A percentile compares a stretch with the other conserved stretches of the same genome.
These are phyloP conservation scores for Peromyscus attwateri DNA, from an alignment of 2,797 vertebrate genomes.

Conservation along the genomic window DNA sequence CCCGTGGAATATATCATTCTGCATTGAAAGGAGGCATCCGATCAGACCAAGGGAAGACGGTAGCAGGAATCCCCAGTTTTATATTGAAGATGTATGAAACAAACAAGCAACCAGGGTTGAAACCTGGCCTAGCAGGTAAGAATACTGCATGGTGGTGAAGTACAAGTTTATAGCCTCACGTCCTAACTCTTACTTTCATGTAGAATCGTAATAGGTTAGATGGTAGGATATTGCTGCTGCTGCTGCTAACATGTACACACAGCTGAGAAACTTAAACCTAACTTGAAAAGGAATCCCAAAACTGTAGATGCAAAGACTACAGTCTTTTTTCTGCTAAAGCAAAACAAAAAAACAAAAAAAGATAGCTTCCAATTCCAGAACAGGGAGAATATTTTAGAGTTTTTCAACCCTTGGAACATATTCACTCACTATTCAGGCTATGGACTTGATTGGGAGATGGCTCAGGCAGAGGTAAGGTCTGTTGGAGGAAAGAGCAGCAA, in stretches of 20 bases:
- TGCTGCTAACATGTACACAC: neutral
- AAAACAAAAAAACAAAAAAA: neutral
- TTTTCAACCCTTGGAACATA: rapidly evolving
- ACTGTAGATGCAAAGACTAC: neutral
- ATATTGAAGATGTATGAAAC: slow-evolving; percentile 96
- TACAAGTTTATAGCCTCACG: neutral
- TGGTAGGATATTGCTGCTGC: neutral
- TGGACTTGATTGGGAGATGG: neutral
- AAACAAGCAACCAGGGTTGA: slow-evolving; percentile 97
- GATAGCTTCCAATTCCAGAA: neutral
- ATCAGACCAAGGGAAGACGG: slow-evolving; percentile 93
- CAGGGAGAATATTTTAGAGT: neutral
- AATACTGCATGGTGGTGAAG: neutral
- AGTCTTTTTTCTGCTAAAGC: neutral
- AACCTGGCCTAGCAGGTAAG: slow-evolving; percentile 95
- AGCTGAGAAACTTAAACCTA: neutral
- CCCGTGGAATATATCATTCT: slow-evolving; percentile 95
- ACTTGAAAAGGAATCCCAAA: slow-evolving; percentile 14
- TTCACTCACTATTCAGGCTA: neutral
- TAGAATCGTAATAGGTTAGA: neutral
- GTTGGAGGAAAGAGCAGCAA: slow-evolving; percentile 28
- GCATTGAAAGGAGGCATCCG: slow-evolving; percentile 90
- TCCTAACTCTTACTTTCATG: neutral
- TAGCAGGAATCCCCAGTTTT: slow-evolving; percentile 94
- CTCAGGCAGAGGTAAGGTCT: neutral